These are phyloP conservation scores for Diadromus collaris DNA, from an alignment of 2,888 invertebrate species.

Conservation along the genomic window DNA sequence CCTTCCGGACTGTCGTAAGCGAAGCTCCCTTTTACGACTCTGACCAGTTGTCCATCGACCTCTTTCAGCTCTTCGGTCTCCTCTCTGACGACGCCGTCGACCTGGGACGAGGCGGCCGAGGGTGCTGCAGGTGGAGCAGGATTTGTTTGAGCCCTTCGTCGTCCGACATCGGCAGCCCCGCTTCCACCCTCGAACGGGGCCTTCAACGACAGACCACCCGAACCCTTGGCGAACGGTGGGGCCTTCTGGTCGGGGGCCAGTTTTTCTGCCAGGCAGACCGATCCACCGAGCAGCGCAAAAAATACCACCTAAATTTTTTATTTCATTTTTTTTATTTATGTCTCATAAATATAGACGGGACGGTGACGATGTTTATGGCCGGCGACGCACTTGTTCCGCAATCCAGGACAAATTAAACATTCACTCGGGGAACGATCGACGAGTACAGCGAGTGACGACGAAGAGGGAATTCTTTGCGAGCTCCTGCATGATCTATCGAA, in stretches of 20 bases:
- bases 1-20: slow-evolving; percentile 78
- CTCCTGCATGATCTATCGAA: slow-evolving; percentile 49
- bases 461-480: slow-evolving; percentile 14
- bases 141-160: slow-evolving; percentile 51
- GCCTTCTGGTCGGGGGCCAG: slow-evolving; percentile 74
- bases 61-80: slow-evolving; percentile 72
- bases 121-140: slow-evolving; percentile 43
- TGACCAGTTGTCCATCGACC: slow-evolving; percentile 73
- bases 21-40: slow-evolving; percentile 74
- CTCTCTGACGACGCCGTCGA: slow-evolving; percentile 72
- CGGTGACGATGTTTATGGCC: background rate
- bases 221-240: slow-evolving; percentile 73
- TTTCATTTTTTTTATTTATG: background rate
- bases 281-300: slow-evolving; percentile 47
- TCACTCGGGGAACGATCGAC: slow-evolving; percentile 22
- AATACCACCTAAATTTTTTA: slow-evolving; percentile 41
- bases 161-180: slow-evolving; percentile 62
- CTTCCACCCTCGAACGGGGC: slow-evolving; percentile 65
- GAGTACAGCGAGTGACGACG: background rate
- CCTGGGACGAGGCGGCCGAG: slow-evolving; percentile 31
- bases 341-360: background rate
- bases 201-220: slow-evolving; percentile 73
- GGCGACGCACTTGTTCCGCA: slow-evolving; percentile 36
- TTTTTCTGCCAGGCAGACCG: slow-evolving; percentile 67
- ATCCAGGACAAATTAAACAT: slow-evolving; percentile 36